Conservation (phyloP, 2,113 vertebrate species). For the Coregonus clupeaformis region DNA sequence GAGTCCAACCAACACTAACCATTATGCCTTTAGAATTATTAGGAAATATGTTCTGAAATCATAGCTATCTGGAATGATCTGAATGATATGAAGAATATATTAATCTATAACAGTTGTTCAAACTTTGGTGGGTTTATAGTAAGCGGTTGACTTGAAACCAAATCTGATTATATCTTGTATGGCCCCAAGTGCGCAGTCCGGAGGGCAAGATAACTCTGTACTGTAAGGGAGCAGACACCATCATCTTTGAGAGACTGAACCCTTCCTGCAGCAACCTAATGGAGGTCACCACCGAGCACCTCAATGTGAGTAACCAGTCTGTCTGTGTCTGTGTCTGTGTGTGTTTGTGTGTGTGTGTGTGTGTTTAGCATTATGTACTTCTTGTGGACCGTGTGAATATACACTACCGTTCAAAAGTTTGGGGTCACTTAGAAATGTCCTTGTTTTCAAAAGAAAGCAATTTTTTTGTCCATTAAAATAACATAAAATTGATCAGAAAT, state of each 20-base stretch:
- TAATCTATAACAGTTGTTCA: no score
- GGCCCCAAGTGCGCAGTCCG: constrained; percentile 78
- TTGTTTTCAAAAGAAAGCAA: no score
- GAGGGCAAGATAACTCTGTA: constrained; percentile 80
- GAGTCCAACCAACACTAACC: constrained; percentile 15
- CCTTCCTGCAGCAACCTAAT: constrained; percentile 75
- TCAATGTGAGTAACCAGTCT: constrained; percentile 80
- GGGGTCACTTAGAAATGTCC: no score
- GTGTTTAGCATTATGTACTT: neutral
- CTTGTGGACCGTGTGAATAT: neutral
- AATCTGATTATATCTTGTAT: neutral
- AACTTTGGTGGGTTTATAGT: neutral
- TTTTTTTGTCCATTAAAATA: no score
- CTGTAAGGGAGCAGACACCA: constrained; percentile 96
- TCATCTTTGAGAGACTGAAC: constrained; percentile 84
- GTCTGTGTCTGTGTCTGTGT: no score
- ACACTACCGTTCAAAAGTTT: no score
- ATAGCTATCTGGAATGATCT: no score
- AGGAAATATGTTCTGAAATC: no score
- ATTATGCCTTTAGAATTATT: no score
- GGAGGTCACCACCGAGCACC: constrained; percentile 80
- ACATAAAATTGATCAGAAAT: no score
- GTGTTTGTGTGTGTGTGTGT: neutral
- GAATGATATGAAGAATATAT: no score
- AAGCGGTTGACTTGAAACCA: neutral